Evolutionary conservation across 2,113 vertebrate genomes (phyloP).

Genomic region (Lampris megalopsis): DNA sequence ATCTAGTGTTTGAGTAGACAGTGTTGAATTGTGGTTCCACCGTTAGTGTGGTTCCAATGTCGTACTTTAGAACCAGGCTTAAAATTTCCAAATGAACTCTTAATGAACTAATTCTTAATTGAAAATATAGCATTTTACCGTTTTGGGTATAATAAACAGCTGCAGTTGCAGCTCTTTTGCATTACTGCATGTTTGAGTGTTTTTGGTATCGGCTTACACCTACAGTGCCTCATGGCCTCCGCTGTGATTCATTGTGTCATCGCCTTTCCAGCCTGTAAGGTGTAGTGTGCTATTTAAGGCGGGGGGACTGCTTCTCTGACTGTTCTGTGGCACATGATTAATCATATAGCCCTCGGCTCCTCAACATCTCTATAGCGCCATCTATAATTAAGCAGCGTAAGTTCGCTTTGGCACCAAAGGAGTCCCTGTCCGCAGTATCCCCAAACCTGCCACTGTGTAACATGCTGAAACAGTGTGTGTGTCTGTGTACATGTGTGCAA

Average conservation of each 20-base stretch:
- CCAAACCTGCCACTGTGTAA: conserved; percentile 1
- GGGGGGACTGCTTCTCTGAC: conserved; percentile 16
- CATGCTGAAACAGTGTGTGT: conserved; percentile 1
- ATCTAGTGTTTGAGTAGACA: too few relatives aligned
- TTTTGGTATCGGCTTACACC: not conserved
- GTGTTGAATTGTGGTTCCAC: too few relatives aligned
- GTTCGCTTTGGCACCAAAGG: conserved; percentile 13
- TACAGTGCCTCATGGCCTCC: conserved; percentile 2
- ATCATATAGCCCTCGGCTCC: conserved; percentile 42
- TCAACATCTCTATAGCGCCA: conserved; percentile 33
- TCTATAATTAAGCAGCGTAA: conserved; percentile 58
- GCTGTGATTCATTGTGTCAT: not conserved
- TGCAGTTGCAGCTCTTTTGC: not conserved
- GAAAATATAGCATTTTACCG: not conserved
- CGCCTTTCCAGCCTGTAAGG: not conserved
- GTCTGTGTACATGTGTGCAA: not conserved
- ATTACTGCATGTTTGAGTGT: not conserved
- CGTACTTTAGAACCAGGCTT: not conserved
- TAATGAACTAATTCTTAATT: not conserved
- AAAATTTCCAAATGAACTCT: not conserved
- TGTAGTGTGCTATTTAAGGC: conserved; percentile 10
- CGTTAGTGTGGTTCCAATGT: too few relatives aligned
- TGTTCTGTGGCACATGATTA: conserved; percentile 46
- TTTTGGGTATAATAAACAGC: too few relatives aligned
- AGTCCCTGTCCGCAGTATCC: conserved; percentile 26